phyloP scores from a whole-genome alignment of 1,140 invertebrate genomes.

The Lucilia sericata region DNA sequence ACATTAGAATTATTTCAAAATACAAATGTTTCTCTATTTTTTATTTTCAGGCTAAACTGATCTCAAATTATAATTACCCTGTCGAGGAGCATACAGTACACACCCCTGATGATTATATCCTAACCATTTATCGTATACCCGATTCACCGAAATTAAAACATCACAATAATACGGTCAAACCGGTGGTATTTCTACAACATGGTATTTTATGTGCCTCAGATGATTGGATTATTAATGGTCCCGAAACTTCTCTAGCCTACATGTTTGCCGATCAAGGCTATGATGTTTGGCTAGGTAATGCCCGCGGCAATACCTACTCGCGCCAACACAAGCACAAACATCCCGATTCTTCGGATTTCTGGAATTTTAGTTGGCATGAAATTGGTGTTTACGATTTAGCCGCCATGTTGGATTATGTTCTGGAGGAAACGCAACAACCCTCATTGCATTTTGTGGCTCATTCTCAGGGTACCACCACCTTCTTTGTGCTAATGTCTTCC shows the following conservation, averaged over 20 bases:
- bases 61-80: constrained; percentile 72
- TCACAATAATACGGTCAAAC: constrained; percentile 47
- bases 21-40: neutral
- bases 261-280: constrained; percentile 78
- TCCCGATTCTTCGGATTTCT: constrained; percentile 72
- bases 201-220: constrained; percentile 81
- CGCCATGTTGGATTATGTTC: constrained; percentile 76
- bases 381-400: constrained; percentile 79
- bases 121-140: constrained; percentile 71
- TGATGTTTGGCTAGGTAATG: constrained; percentile 76
- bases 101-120: constrained; percentile 71
- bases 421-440: constrained; percentile 70
- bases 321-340: constrained; percentile 72
- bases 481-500: constrained; percentile 71
- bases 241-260: constrained; percentile 71
- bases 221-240: constrained; percentile 80
- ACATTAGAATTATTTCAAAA: neutral
- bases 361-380: constrained; percentile 76
- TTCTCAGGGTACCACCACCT: constrained; percentile 72
- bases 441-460: constrained; percentile 77
- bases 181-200: constrained; percentile 79
- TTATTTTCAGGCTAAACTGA: constrained; percentile 61
- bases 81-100: constrained; percentile 70
- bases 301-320: constrained; percentile 77
- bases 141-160: constrained; percentile 55